A percentile compares a stretch with the other conserved stretches of the same genome.
These are phyloP conservation scores for Drosophila albomicans DNA, from an alignment of 1,140 invertebrate species.

Conservation along the genomic window DNA sequence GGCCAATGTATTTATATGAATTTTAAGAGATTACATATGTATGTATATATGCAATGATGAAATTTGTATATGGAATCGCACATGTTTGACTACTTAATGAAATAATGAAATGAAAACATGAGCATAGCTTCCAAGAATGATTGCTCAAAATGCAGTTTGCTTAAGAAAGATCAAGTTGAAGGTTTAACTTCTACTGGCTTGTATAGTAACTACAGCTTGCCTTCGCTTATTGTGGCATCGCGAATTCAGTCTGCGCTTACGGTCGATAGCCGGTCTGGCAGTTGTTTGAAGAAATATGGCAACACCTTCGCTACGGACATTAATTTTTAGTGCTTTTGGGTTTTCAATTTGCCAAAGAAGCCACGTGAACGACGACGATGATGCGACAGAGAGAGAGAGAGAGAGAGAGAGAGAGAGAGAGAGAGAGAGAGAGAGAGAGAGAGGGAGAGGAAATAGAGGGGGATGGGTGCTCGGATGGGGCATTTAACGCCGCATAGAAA, in stretches of 20 bases:
- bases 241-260: neutral
- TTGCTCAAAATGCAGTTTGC: too few species aligned
- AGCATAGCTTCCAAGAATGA: too few species aligned
- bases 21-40: too few species aligned
- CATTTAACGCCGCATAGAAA: constrained; percentile 80
- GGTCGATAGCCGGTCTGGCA: constrained; percentile 18
- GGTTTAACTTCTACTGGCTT: neutral
- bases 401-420: neutral
- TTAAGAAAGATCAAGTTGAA: too few species aligned
- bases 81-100: too few species aligned
- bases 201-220: neutral
- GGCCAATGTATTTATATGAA: too few species aligned
- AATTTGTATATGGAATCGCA: too few species aligned
- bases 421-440: neutral
- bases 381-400: neutral
- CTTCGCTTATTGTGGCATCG: neutral
- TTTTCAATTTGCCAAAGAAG: constrained; percentile 76
- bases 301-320: constrained; percentile 78
- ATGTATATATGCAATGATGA: too few species aligned
- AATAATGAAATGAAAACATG: too few species aligned
- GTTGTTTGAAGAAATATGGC: constrained; percentile 51
- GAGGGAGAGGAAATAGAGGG: neutral
- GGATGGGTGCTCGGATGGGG: constrained; percentile 4
- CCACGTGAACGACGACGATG: constrained; percentile 60
- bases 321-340: constrained; percentile 79